phyloP scores from a whole-genome alignment of 2,888 invertebrate species.

The Exephanes ischioxanthus region DNA sequence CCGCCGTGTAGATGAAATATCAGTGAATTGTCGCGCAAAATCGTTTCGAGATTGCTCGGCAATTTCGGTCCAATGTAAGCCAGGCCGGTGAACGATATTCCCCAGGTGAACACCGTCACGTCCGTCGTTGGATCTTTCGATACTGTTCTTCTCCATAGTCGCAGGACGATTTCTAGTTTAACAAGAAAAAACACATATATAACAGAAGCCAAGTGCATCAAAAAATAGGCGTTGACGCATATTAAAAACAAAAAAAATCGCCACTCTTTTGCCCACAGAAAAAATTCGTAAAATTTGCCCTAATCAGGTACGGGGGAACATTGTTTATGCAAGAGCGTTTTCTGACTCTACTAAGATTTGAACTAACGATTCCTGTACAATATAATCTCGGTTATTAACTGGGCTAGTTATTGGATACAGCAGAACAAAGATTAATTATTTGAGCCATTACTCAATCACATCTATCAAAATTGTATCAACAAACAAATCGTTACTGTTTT shows the following conservation, averaged over 20 bases:
- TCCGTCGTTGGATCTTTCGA: constrained; percentile 85
- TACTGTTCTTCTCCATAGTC: constrained; percentile 80
- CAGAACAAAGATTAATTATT: background rate
- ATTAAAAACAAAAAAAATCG: too few relatives aligned
- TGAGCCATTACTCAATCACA: too few relatives aligned
- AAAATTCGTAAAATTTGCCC: too few relatives aligned
- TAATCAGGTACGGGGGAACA: too few relatives aligned
- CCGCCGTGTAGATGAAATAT: constrained; percentile 96
- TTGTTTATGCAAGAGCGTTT: too few relatives aligned
- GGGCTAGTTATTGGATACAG: background rate
- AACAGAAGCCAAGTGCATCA: background rate
- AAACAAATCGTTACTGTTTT: background rate
- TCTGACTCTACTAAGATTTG: too few relatives aligned
- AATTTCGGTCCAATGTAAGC: constrained; percentile 91
- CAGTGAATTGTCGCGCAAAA: constrained; percentile 90
- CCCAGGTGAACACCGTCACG: constrained; percentile 91
- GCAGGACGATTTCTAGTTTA: constrained; percentile 80
- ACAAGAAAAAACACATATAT: constrained; percentile 1
- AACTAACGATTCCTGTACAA: background rate
- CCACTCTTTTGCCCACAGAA: too few relatives aligned
- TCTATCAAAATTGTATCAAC: constrained; percentile 58
- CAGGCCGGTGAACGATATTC: constrained; percentile 93
- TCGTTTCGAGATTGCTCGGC: constrained; percentile 88
- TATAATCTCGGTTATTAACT: background rate
- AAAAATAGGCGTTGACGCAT: background rate